These are phyloP conservation scores for Pelecanoides urinatrix DNA, from an alignment of 2,113 vertebrate species.

Conservation along the genomic window DNA sequence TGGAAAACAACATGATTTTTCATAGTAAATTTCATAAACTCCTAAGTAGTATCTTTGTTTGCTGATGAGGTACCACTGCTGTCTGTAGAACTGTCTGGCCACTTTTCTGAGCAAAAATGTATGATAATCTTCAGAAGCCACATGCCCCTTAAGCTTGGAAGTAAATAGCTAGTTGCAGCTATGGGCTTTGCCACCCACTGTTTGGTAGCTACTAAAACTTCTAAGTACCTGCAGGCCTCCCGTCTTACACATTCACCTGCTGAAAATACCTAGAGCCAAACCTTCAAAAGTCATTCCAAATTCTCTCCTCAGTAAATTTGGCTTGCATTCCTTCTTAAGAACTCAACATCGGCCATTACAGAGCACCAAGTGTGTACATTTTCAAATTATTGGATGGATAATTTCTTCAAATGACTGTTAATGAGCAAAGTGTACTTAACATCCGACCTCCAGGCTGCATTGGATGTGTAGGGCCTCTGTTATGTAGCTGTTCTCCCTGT, in stretches of 20 bases:
- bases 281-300: fast-evolving
- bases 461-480: neutral
- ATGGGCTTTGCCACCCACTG: neutral
- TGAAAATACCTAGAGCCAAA: neutral
- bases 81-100: neutral
- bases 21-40: neutral
- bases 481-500: neutral
- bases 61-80: neutral
- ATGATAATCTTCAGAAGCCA: neutral
- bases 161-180: neutral
- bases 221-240: neutral
- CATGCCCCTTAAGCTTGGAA: neutral
- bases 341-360: neutral
- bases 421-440: neutral
- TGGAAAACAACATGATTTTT: neutral
- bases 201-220: neutral
- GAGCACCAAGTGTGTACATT: neutral
- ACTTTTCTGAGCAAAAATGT: neutral
- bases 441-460: fast-evolving
- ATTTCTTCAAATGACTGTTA: neutral
- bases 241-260: fast-evolving
- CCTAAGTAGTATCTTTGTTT: neutral
- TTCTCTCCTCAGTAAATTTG: neutral
- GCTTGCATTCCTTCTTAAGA: neutral
- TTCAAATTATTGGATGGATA: neutral